A percentile compares a stretch with the other conserved stretches of the same genome.
Evolutionary conservation across 2,888 invertebrate species (phyloP).

Genomic region (Anoplius nigerrimus): DNA sequence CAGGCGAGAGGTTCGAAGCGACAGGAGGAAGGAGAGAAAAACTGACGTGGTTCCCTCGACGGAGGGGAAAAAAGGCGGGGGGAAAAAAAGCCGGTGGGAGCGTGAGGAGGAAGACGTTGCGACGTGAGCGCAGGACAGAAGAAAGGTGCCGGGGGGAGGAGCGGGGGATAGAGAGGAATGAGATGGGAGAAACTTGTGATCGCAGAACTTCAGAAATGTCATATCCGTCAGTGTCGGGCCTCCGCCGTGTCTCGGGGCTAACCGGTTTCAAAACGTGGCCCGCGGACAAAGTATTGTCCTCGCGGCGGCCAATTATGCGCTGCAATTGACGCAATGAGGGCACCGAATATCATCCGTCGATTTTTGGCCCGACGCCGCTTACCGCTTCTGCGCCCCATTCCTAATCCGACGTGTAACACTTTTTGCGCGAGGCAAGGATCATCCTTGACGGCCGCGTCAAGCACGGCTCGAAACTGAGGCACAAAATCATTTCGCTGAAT

Average conservation of each 20-base stretch:
- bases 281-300: conserved; percentile 39
- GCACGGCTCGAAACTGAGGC: too few relatives aligned
- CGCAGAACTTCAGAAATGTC: conserved; percentile 68
- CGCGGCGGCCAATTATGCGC: conserved; percentile 31
- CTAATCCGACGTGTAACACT: too few relatives aligned
- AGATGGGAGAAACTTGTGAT: conserved; percentile 27
- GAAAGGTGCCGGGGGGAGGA: conserved; percentile 15
- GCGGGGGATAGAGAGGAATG: conserved; percentile 21
- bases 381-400: too few relatives aligned
- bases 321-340: too few relatives aligned
- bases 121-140: conserved; percentile 14
- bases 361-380: too few relatives aligned
- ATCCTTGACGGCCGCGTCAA: too few relatives aligned
- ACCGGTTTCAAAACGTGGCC: conserved; percentile 47
- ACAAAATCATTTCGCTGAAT: too few relatives aligned
- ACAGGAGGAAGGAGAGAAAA: conserved; percentile 24
- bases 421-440: too few relatives aligned
- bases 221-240: conserved; percentile 70
- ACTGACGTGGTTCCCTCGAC: conserved; percentile 36
- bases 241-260: conserved; percentile 41
- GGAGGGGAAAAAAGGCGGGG: conserved; percentile 46
- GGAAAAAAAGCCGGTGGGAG: conserved; percentile 28
- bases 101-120: not conserved
- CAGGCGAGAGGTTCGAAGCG: conserved; percentile 26
- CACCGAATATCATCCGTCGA: too few relatives aligned